A percentile compares a stretch with the other conserved stretches of the same genome.
phyloP scores from a whole-genome alignment of 2,113 vertebrate genomes.

The Lota lota region DNA sequence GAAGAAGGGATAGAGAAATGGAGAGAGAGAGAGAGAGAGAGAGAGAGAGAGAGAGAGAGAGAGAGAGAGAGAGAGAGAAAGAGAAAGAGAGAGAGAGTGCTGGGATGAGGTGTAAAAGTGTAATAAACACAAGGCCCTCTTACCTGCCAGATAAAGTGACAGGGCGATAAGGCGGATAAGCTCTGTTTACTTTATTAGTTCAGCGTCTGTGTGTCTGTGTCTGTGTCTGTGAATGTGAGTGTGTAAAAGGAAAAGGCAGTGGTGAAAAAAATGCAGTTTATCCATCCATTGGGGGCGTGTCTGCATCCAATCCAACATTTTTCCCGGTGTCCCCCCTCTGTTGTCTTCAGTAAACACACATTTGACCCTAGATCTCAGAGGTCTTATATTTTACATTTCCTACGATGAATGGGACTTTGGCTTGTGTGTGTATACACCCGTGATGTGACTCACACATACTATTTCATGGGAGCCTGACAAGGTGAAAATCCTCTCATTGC shows the following conservation, averaged over 20 bases:
- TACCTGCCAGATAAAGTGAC: slow-evolving; percentile 14
- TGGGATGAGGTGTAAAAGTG: neutral
- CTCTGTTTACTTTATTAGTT: slow-evolving; percentile 26
- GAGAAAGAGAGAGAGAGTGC: slow-evolving; percentile 14
- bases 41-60: neutral
- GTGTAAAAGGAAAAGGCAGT: neutral
- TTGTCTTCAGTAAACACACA: slow-evolving; percentile 16
- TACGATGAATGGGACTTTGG: slow-evolving; percentile 14
- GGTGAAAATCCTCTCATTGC: slow-evolving; percentile 34
- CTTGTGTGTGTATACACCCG: slow-evolving; percentile 8
- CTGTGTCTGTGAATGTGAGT: neutral
- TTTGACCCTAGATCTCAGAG: neutral
- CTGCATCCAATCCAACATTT: neutral
- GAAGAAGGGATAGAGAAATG: neutral
- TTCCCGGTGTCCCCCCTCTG: neutral
- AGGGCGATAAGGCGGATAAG: neutral
- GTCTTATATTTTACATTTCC: slow-evolving; percentile 35
- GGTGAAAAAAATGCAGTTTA: neutral
- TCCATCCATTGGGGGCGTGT: neutral
- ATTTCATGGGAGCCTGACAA: slow-evolving; percentile 34
- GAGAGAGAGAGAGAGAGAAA: neutral
- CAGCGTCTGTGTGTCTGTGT: neutral
- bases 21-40: neutral
- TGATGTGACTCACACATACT: slow-evolving; percentile 26
- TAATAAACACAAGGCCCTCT: slow-evolving; percentile 30